These are phyloP conservation scores for Zaprionus lineosus DNA, from an alignment of 2,888 invertebrate species.

Conservation along the genomic window DNA sequence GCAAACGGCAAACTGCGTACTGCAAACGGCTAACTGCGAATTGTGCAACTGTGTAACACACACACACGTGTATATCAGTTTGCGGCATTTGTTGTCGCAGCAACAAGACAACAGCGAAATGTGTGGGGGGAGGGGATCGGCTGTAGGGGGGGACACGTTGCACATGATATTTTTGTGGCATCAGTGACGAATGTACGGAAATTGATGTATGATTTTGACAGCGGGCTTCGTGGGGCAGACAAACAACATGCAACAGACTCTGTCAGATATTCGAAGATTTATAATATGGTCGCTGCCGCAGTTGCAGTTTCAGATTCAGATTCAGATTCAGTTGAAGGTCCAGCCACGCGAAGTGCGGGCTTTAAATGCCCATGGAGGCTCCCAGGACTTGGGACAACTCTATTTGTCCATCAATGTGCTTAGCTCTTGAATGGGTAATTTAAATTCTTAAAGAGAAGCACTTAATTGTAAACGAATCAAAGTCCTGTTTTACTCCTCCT, in stretches of 20 bases:
- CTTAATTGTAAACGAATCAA: not conserved
- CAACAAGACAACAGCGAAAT: too few relatives aligned
- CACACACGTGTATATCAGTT: too few relatives aligned
- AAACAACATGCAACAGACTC: conserved; percentile 28
- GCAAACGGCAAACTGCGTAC: too few relatives aligned
- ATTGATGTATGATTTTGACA: conserved; percentile 73
- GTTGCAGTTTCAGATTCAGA: too few relatives aligned
- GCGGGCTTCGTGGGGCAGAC: conserved; percentile 14
- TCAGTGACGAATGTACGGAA: conserved; percentile 66
- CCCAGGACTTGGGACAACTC: too few relatives aligned
- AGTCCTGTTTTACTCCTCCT: not conserved
- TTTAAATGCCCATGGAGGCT: conserved; percentile 2
- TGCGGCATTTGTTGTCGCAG: conserved; percentile 15
- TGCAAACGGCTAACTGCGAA: too few relatives aligned
- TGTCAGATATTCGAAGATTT: conserved; percentile 56
- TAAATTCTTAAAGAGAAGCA: conserved; percentile 2
- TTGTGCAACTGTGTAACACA: conserved; percentile 26
- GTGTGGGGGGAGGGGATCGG: too few relatives aligned
- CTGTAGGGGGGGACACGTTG: too few relatives aligned
- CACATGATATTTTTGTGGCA: conserved; percentile 55
- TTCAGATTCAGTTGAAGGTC: conserved; percentile 19
- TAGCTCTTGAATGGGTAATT: too few relatives aligned
- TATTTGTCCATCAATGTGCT: too few relatives aligned
- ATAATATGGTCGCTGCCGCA: conserved; percentile 38
- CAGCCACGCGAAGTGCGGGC: not conserved